A percentile compares a stretch with the other conserved stretches of the same genome.
Conservation (phyloP, 92 coral and sea anemone species). For the Parazoanthus swiftii region DNA sequence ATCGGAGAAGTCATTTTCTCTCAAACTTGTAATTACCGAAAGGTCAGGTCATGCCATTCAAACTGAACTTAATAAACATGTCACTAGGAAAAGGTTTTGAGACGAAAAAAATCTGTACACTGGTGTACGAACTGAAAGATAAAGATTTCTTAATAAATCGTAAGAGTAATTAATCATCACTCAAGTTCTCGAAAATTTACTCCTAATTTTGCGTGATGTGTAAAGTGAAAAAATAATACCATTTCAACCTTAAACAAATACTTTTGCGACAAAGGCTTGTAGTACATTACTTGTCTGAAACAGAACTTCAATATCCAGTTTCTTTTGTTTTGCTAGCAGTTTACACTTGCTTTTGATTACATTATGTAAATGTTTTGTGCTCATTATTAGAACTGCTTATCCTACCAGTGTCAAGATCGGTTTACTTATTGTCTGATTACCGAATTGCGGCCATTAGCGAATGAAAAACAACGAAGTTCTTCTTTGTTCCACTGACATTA, state of each 20-base stretch:
- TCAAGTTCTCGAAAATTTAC: not conserved
- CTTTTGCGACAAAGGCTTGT: not conserved
- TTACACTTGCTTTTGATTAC: conserved; percentile 5
- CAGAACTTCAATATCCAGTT: conserved; percentile 30
- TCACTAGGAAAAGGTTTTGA: not conserved
- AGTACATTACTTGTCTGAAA: not conserved
- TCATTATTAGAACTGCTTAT: conserved; percentile 1
- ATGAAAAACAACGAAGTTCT: not conserved
- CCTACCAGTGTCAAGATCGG: conserved; percentile 10
- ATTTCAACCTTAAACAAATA: conserved; percentile 2
- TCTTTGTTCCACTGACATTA: conserved; percentile 21
- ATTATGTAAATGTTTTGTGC: conserved; percentile 28
- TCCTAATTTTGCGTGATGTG: not conserved
- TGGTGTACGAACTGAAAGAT: not conserved
- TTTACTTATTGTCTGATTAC: conserved; percentile 25
- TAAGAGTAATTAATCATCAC: not conserved
- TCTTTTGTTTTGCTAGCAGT: not conserved
- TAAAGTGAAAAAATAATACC: not conserved
- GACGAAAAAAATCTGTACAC: not conserved
- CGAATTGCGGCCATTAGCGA: conserved; percentile 16
- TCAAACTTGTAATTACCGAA: not conserved
- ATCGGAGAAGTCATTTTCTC: not conserved
- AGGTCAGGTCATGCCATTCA: not conserved
- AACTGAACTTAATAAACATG: not conserved
- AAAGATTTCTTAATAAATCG: not conserved